phyloP scores from a whole-genome alignment of 2,888 invertebrate species.

The Mongoloraphidia duomilia region DNA sequence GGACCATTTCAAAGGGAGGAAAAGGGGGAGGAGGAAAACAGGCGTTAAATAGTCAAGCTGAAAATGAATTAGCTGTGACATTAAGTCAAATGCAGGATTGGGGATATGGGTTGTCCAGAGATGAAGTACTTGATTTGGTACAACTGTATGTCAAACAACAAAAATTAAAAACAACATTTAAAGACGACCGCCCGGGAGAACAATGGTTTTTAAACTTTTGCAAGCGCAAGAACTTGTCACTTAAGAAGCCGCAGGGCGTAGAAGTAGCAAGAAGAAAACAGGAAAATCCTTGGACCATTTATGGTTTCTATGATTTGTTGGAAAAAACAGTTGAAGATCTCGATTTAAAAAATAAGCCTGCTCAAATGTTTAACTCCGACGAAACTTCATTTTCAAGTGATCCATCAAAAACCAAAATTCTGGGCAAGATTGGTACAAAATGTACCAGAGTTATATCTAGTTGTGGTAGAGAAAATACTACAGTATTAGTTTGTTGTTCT shows the following conservation, averaged over 20 bases:
- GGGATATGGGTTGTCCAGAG: constrained; percentile 9
- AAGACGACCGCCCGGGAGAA: background rate
- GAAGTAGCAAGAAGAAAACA: constrained; percentile 6
- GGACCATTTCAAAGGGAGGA: constrained; percentile 7
- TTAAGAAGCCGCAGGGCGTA: constrained; percentile 10
- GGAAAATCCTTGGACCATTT: constrained; percentile 5
- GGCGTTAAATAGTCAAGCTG: constrained; percentile 5
- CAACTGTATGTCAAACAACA: constrained; percentile 3
- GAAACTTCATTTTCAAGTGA: constrained; percentile 7
- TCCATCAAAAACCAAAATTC: constrained; percentile 10
- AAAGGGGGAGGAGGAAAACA: constrained; percentile 9
- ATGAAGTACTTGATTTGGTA: constrained; percentile 9
- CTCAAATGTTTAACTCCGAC: constrained; percentile 6
- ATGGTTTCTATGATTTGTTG: constrained; percentile 2
- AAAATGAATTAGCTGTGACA: constrained; percentile 6
- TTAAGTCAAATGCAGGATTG: constrained; percentile 6
- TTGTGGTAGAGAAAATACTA: constrained; percentile 7
- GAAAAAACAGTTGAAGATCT: background rate
- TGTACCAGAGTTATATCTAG: constrained; percentile 5
- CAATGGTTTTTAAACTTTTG: constrained; percentile 8
- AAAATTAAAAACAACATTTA: constrained; percentile 1
- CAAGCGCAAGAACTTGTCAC: constrained; percentile 5
- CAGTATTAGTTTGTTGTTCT: constrained; percentile 8
- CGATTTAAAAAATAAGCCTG: constrained; percentile 3
- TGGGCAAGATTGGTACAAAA: constrained; percentile 5